Percentiles rank a stretch among this genome's conserved stretches.
Evolutionary conservation across 2,888 invertebrate genomes (phyloP).

Genomic region (Himalopsyche tibetana): DNA sequence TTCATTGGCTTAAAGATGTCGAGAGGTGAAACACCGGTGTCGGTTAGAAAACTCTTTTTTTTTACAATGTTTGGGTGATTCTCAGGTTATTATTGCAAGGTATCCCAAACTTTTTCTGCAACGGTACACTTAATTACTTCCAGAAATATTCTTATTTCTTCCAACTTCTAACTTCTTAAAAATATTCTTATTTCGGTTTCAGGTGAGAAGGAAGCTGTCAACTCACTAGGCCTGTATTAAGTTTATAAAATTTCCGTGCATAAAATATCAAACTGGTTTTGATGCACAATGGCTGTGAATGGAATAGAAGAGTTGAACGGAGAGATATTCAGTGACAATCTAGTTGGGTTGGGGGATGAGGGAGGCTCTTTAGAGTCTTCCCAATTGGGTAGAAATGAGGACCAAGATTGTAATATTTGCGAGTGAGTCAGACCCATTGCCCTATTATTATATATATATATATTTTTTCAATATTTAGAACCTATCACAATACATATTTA

Average conservation of each 20-base stretch:
- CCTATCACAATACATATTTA: too few species aligned
- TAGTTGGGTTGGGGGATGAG: slow-evolving; percentile 75
- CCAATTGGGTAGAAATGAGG: slow-evolving; percentile 75
- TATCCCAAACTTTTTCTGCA: too few species aligned
- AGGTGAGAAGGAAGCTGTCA: slow-evolving; percentile 60
- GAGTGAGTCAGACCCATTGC: slow-evolving; percentile 73
- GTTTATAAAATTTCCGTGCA: slow-evolving; percentile 56
- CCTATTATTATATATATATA: background rate
- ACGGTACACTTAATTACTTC: too few species aligned
- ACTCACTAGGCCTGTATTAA: slow-evolving; percentile 59
- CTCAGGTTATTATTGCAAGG: too few species aligned
- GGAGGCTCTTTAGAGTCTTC: slow-evolving; percentile 74
- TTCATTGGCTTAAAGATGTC: too few species aligned
- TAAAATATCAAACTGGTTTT: slow-evolving; percentile 55
- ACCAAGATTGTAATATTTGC: slow-evolving; percentile 82
- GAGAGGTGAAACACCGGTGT: too few species aligned
- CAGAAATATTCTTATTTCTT: too few species aligned
- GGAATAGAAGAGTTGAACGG: slow-evolving; percentile 79
- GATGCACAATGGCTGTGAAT: slow-evolving; percentile 65
- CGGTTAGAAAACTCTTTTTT: too few species aligned
- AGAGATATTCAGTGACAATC: slow-evolving; percentile 75
- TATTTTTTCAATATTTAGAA: too few species aligned
- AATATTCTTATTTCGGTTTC: slow-evolving; percentile 11
- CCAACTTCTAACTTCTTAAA: too few species aligned
- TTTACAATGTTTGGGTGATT: too few species aligned